These are phyloP conservation scores for Lysandra coridon DNA, from an alignment of 2,888 invertebrate species.

Conservation along the genomic window DNA sequence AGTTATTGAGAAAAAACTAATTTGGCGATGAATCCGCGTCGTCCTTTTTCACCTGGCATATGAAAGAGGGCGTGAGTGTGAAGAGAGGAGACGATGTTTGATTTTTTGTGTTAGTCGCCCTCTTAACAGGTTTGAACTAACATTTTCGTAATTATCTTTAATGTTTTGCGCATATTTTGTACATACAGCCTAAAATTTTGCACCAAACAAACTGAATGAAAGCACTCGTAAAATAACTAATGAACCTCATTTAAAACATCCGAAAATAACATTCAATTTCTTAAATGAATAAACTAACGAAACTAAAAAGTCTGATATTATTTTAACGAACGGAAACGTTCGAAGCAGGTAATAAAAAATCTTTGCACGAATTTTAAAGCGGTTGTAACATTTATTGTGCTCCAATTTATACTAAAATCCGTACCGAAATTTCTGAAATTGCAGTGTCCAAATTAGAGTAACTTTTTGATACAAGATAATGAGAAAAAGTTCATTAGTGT, in stretches of 20 bases:
- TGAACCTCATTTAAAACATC: not conserved
- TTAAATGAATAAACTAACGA: slow-evolving; percentile 2
- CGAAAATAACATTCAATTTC: not conserved
- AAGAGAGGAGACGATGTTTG: too few relatives aligned
- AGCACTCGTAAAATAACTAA: not conserved
- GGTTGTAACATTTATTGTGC: slow-evolving; percentile 17
- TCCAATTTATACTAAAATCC: slow-evolving; percentile 14
- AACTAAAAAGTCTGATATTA: slow-evolving; percentile 12
- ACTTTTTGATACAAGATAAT: slow-evolving; percentile 6
- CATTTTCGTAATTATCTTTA: not conserved
- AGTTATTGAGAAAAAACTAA: too few relatives aligned
- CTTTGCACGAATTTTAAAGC: slow-evolving; percentile 18
- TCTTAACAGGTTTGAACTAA: too few relatives aligned
- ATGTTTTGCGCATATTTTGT: not conserved
- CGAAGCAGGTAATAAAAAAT: slow-evolving; percentile 22
- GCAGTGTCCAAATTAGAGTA: not conserved
- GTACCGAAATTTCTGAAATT: not conserved
- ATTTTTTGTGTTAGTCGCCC: too few relatives aligned
- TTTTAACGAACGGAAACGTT: slow-evolving; percentile 9
- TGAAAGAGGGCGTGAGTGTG: too few relatives aligned
- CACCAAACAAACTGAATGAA: not conserved
- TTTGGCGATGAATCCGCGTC: too few relatives aligned
- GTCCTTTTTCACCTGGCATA: too few relatives aligned
- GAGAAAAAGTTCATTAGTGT: not conserved
- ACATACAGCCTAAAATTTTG: not conserved